Conservation (phyloP, 1,140 invertebrate species). For the Parapsyche elsis region DNA sequence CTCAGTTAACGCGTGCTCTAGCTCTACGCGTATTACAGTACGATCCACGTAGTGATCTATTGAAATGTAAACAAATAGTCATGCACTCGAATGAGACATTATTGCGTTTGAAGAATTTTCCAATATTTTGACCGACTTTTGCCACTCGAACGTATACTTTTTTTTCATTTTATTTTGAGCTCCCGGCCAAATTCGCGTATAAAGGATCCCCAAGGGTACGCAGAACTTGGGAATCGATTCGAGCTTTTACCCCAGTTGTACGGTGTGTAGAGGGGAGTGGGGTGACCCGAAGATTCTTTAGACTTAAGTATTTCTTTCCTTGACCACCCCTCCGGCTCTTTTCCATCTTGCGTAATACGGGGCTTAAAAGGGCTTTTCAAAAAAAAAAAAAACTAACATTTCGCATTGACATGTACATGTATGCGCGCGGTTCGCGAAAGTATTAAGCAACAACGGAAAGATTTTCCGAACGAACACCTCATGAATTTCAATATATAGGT, state of each 20-base stretch:
- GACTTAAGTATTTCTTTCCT: slow-evolving; percentile 27
- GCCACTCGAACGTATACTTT: slow-evolving; percentile 34
- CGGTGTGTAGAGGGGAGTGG: neutral
- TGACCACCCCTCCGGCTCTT: slow-evolving; percentile 24
- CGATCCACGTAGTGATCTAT: no score
- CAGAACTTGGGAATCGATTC: slow-evolving; percentile 37
- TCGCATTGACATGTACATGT: slow-evolving; percentile 25
- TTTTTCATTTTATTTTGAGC: neutral
- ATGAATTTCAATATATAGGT: neutral
- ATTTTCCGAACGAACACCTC: neutral
- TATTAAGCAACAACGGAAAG: slow-evolving; percentile 22
- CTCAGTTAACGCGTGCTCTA: no score
- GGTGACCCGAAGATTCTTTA: slow-evolving; percentile 16
- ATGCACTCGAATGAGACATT: neutral
- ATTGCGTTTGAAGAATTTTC: slow-evolving; percentile 10
- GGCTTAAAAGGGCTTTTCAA: slow-evolving; percentile 31
- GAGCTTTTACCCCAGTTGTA: slow-evolving; percentile 37
- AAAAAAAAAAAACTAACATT: slow-evolving; percentile 13
- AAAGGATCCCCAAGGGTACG: slow-evolving; percentile 38
- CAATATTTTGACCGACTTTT: slow-evolving; percentile 25
- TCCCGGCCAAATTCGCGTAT: slow-evolving; percentile 37
- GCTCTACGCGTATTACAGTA: no score
- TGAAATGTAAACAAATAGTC: no score
- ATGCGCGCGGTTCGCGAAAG: neutral
- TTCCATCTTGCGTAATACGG: slow-evolving; percentile 31